Conservation (phyloP, 2,888 invertebrate genomes). For the Rotaria socialis region DNA sequence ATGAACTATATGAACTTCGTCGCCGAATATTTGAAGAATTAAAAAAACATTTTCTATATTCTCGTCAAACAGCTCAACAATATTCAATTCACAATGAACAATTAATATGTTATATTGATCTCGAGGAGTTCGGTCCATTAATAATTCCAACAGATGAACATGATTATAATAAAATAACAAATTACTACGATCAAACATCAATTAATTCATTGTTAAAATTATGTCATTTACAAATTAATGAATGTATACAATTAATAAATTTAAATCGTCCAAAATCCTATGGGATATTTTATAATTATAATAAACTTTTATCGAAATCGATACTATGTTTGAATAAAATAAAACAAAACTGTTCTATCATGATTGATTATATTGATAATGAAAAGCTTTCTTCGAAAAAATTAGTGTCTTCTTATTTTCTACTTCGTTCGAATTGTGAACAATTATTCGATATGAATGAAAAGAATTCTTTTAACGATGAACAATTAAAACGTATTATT, state of each 20-base stretch:
- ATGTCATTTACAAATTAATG: neutral
- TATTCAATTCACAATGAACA: neutral
- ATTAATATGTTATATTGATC: neutral
- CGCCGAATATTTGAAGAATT: neutral
- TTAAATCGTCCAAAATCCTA: neutral
- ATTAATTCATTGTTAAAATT: neutral
- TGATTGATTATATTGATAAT: neutral
- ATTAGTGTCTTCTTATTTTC: constrained; percentile 62
- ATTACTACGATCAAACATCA: neutral
- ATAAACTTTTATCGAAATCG: neutral
- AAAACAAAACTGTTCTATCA: neutral
- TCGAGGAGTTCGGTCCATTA: neutral
- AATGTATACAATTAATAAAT: constrained; percentile 8
- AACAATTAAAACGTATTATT: neutral
- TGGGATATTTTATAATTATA: neutral
- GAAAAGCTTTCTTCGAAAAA: constrained; percentile 60
- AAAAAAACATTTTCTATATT: neutral
- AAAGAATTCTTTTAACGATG: neutral
- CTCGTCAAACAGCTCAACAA: neutral
- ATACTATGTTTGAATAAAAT: neutral
- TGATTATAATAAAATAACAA: neutral
- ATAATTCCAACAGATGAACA: neutral
- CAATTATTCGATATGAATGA: constrained; percentile 19
- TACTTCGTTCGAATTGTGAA: neutral
- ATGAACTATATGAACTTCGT: neutral